Evolutionary conservation across 2,888 invertebrate genomes (phyloP).

Genomic region (Synergus laeviventris): DNA sequence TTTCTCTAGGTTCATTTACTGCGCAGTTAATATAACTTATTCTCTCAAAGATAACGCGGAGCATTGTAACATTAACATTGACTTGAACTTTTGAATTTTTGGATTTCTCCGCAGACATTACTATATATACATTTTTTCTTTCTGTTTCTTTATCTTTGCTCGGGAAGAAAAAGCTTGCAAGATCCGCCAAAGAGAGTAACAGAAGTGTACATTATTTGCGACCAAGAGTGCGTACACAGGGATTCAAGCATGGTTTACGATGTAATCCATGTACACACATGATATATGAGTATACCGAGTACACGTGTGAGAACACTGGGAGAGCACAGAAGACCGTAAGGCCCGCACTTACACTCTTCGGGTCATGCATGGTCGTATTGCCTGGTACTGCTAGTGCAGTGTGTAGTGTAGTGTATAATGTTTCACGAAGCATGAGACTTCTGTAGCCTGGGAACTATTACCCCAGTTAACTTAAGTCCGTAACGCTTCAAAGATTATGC

Average conservation of each 20-base stretch:
- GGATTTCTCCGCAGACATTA: too few relatives aligned
- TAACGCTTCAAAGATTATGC: conserved; percentile 66
- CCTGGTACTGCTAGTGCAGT: neutral
- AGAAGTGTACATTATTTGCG: conserved; percentile 34
- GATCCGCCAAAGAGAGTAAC: conserved; percentile 3
- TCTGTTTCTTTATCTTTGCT: neutral
- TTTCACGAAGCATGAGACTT: conserved; percentile 51
- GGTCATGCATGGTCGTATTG: conserved; percentile 43
- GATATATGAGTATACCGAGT: conserved; percentile 34
- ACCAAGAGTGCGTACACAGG: neutral
- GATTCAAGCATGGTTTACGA: conserved; percentile 10
- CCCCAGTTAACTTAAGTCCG: conserved; percentile 65
- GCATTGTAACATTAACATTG: conserved; percentile 8
- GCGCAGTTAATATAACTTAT: conserved; percentile 19
- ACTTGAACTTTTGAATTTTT: neutral
- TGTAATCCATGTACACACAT: conserved; percentile 28
- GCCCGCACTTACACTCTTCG: conserved; percentile 18
- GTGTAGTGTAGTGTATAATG: conserved; percentile 42
- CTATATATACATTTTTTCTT: neutral
- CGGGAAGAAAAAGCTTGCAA: conserved; percentile 1
- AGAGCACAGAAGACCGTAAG: conserved; percentile 15
- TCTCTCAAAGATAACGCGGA: neutral
- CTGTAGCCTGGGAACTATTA: conserved; percentile 67
- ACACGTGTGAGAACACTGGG: conserved; percentile 37
- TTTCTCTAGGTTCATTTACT: conserved; percentile 1